These are phyloP conservation scores for Pristionchus entomophagus DNA, from an alignment of 2,888 invertebrate genomes.

Conservation along the genomic window DNA sequence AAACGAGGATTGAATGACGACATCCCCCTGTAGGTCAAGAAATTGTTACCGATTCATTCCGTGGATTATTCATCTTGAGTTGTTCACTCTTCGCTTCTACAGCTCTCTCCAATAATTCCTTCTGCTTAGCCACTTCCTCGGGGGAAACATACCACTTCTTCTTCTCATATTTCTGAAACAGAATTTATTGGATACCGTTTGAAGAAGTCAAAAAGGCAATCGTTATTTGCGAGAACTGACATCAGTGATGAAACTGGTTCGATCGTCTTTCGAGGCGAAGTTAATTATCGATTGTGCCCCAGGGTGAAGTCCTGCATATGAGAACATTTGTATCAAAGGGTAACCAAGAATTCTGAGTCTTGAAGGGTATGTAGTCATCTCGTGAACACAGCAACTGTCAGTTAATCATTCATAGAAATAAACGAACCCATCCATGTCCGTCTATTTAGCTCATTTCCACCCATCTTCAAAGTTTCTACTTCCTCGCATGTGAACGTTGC, in stretches of 20 bases:
- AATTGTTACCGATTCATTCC: slow-evolving; percentile 4
- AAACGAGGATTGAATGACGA: background rate
- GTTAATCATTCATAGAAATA: background rate
- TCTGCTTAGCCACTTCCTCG: slow-evolving; percentile 74
- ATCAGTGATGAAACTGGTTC: slow-evolving; percentile 40
- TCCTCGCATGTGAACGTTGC: slow-evolving; percentile 96
- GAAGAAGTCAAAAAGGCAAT: slow-evolving; percentile 29
- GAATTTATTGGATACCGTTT: background rate
- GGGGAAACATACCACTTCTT: slow-evolving; percentile 83
- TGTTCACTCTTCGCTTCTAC: slow-evolving; percentile 44
- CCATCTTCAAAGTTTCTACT: slow-evolving; percentile 89
- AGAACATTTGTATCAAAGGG: too few relatives aligned
- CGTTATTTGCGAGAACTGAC: background rate
- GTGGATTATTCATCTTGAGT: background rate
- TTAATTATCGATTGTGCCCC: background rate
- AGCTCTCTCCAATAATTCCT: slow-evolving; percentile 34
- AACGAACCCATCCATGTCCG: slow-evolving; percentile 88
- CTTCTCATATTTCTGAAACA: slow-evolving; percentile 89
- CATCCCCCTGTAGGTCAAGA: too few relatives aligned
- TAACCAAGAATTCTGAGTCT: background rate
- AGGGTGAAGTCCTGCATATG: slow-evolving; percentile 32
- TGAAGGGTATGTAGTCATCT: too few relatives aligned
- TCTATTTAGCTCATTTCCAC: slow-evolving; percentile 91
- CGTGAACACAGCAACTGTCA: too few relatives aligned
- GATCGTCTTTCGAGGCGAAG: slow-evolving; percentile 39